These are phyloP conservation scores for Corythornis leucogaster DNA, from an alignment of 2,797 vertebrate species.

Conservation along the genomic window DNA sequence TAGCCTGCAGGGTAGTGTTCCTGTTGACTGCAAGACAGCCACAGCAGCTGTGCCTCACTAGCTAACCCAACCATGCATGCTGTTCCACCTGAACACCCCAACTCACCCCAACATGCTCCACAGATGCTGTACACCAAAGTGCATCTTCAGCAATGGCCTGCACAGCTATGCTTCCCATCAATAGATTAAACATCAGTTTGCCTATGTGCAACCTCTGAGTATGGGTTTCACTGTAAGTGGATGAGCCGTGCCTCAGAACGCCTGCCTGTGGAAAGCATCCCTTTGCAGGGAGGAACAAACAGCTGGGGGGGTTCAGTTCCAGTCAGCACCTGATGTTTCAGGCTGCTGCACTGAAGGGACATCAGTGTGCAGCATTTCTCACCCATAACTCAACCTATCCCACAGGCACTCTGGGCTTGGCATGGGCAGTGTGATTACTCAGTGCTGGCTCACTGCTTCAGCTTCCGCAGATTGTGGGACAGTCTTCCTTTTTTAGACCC, in stretches of 20 bases:
- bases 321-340: neutral
- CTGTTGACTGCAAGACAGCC: neutral
- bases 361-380: neutral
- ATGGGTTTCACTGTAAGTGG: rapidly evolving
- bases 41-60: neutral
- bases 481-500: neutral
- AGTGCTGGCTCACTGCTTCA: constrained; percentile 20
- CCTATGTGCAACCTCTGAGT: neutral
- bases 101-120: neutral
- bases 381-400: constrained; percentile 9
- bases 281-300: neutral
- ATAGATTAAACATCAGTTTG: neutral
- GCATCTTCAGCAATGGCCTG: neutral
- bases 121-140: neutral
- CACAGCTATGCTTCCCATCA: rapidly evolving
- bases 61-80: neutral
- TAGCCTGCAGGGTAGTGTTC: neutral
- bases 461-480: neutral
- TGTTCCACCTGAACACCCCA: neutral
- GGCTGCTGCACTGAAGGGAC: neutral
- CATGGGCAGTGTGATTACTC: neutral
- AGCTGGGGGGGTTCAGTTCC: neutral
- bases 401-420: constrained; percentile 36
- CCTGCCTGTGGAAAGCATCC: neutral
- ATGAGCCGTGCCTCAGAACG: neutral